phyloP scores from a whole-genome alignment of 2,797 vertebrate genomes.

The Micropoecilia bifurca region DNA sequence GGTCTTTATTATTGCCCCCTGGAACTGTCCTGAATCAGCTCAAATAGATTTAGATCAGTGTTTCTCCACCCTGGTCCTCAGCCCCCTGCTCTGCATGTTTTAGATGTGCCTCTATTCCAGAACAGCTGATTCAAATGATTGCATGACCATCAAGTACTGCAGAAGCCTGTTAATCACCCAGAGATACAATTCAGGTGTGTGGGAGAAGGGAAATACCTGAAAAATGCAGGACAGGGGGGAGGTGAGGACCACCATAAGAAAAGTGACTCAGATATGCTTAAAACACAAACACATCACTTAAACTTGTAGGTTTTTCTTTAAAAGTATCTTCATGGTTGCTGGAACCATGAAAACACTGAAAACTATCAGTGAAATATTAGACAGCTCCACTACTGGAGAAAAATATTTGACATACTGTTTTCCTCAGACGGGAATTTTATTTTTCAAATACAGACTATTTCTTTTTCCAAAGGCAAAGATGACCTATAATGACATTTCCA shows the following conservation, averaged over 20 bases:
- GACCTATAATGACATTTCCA: not conserved
- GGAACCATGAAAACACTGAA: not conserved
- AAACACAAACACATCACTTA: not conserved
- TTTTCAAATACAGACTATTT: not conserved
- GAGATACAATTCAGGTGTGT: too few species aligned
- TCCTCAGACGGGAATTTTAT: conserved; percentile 19
- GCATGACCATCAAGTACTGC: too few species aligned
- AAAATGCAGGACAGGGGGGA: too few species aligned
- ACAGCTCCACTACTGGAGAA: conserved; percentile 46
- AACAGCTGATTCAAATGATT: too few species aligned
- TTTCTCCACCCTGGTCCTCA: too few species aligned
- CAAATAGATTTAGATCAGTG: not conserved
- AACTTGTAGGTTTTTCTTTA: not conserved
- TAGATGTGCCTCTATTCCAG: too few species aligned
- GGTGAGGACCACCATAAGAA: not conserved
- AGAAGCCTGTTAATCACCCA: too few species aligned
- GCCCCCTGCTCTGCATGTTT: too few species aligned
- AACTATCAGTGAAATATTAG: not conserved
- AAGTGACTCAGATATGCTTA: not conserved
- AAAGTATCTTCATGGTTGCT: not conserved
- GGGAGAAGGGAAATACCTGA: too few species aligned
- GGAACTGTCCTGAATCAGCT: not conserved
- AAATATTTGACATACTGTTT: conserved; percentile 52
- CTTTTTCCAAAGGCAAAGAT: not conserved
- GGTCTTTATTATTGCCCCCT: not conserved